These are phyloP conservation scores for Doryteuthis pealeii DNA, from an alignment of 1,140 invertebrate genomes.

Conservation along the genomic window DNA sequence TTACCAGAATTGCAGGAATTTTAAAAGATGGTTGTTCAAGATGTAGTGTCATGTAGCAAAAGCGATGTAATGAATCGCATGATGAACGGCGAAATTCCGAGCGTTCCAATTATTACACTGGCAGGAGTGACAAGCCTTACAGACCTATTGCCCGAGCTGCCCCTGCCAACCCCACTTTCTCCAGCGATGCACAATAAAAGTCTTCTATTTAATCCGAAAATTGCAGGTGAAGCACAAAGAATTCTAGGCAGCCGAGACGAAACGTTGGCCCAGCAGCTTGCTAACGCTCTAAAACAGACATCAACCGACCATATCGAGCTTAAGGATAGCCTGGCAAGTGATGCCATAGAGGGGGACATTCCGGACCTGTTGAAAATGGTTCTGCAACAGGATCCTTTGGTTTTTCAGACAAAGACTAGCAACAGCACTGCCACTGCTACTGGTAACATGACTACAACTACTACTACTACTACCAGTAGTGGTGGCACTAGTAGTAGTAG, in stretches of 20 bases:
- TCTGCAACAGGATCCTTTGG: slow-evolving; percentile 76
- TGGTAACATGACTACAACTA: neutral
- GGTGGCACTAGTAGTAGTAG: neutral
- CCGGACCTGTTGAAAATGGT: slow-evolving; percentile 80
- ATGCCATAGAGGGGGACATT: slow-evolving; percentile 71
- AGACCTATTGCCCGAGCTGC: slow-evolving; percentile 92
- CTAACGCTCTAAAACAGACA: slow-evolving; percentile 83
- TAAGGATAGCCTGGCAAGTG: slow-evolving; percentile 78
- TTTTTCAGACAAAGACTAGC: slow-evolving; percentile 64
- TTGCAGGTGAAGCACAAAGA: slow-evolving; percentile 88
- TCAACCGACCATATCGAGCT: slow-evolving; percentile 89
- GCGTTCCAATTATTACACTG: slow-evolving; percentile 95
- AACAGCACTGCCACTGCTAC: neutral
- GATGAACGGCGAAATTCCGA: slow-evolving; percentile 94
- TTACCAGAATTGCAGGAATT: neutral
- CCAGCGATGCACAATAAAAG: slow-evolving; percentile 83
- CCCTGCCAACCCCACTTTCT: slow-evolving; percentile 82
- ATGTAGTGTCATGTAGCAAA: slow-evolving; percentile 6
- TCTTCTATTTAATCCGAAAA: slow-evolving; percentile 87
- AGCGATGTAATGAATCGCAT: slow-evolving; percentile 23
- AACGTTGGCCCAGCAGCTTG: slow-evolving; percentile 78
- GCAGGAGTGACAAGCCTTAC: slow-evolving; percentile 94
- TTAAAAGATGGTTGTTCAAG: slow-evolving; percentile 6
- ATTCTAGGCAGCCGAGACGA: slow-evolving; percentile 78
- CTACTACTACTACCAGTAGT: neutral